A percentile compares a stretch with the other conserved stretches of the same genome.
phyloP scores from a whole-genome alignment of 1,140 invertebrate genomes.

The Paralvinella palmiformis region DNA sequence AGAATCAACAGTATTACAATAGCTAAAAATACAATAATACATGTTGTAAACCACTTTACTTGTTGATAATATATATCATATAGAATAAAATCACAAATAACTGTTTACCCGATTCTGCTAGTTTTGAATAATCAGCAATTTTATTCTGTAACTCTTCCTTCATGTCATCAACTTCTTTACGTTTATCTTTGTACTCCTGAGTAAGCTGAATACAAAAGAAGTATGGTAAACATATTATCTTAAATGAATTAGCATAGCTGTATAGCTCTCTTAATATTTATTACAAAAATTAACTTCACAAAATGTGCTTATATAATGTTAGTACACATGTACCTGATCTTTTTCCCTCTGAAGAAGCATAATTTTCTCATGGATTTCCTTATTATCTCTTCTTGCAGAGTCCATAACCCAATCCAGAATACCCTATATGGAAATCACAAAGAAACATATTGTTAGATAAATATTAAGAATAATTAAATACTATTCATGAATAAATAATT shows the following conservation, averaged over 20 bases:
- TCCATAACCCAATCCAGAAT: constrained; percentile 45
- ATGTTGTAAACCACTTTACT: no score
- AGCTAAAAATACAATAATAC: no score
- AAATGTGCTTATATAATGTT: no score
- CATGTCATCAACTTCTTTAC: constrained; percentile 31
- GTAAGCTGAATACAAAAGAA: constrained; percentile 25
- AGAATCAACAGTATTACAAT: neutral
- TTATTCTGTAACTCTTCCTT: constrained; percentile 38
- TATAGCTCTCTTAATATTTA: no score
- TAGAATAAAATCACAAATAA: no score
- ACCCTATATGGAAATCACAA: constrained; percentile 26
- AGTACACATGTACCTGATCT: no score
- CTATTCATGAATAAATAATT: no score
- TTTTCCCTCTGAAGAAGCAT: constrained; percentile 41
- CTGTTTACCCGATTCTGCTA: constrained; percentile 33
- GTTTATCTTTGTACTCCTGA: constrained; percentile 36
- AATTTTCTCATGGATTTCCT: constrained; percentile 37
- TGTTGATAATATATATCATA: neutral
- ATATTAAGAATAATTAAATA: no score
- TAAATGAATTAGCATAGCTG: no score
- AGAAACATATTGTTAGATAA: no score
- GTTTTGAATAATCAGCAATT: constrained; percentile 40
- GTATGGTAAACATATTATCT: no score
- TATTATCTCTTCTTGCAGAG: constrained; percentile 40
- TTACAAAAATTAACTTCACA: no score